phyloP scores from a whole-genome alignment of 1,140 invertebrate species.

The Paralvinella palmiformis region DNA sequence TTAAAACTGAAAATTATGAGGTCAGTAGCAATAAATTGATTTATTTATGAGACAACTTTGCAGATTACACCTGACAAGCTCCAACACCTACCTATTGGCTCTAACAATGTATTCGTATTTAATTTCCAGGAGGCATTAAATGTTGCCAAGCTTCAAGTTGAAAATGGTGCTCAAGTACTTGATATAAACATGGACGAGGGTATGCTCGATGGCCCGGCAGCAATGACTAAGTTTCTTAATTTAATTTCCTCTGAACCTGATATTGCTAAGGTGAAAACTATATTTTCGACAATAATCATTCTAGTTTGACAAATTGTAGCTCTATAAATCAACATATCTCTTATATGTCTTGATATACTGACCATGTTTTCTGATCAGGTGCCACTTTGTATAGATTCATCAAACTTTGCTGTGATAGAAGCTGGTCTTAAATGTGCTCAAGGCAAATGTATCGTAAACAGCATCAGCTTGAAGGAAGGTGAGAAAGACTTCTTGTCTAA shows the following conservation, averaged over 20 bases:
- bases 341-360: too few relatives aligned
- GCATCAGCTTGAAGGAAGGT: conserved; percentile 60
- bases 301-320: too few relatives aligned
- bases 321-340: too few relatives aligned
- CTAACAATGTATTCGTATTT: too few relatives aligned
- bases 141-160: conserved; percentile 59
- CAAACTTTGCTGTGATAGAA: conserved; percentile 57
- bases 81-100: background rate
- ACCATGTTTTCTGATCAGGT: conserved; percentile 39
- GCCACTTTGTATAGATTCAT: conserved; percentile 60
- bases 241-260: conserved; percentile 59
- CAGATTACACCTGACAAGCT: background rate
- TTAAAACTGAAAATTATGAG: conserved; percentile 57
- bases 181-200: conserved; percentile 66
- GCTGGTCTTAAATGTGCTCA: conserved; percentile 60
- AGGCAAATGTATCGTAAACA: conserved; percentile 62
- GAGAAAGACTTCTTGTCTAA: conserved; percentile 56
- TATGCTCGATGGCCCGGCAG: conserved; percentile 57
- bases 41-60: too few relatives aligned
- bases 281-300: too few relatives aligned
- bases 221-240: conserved; percentile 60
- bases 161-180: conserved; percentile 60
- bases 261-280: conserved; percentile 53
- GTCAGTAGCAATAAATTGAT: too few relatives aligned
- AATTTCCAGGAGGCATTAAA: conserved; percentile 53